Evolutionary conservation across 2,888 invertebrate genomes (phyloP), one percentile per base, ranked within the genome.

Genomic region (Polietes domitor): DNA sequence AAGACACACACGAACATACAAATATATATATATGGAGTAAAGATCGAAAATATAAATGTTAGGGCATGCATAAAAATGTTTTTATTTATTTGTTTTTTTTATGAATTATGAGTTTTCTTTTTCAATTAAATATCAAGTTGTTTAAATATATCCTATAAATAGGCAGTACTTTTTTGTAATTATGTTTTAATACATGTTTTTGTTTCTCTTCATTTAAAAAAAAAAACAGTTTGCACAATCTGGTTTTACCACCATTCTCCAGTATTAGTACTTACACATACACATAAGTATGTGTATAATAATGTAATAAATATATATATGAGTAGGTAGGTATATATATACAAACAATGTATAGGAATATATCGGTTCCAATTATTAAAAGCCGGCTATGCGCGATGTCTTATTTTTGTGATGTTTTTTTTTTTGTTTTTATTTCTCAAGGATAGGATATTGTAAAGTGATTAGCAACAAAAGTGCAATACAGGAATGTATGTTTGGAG

Each of bases 101-200:
- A 58, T 26, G 58, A 26, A 15, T 58, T 10, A 58, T 81, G 47
- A 63, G 41, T 68, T 75, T 71, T 43, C 24, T 68, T 21, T 7
- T 70, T 70, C 28, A 28, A 41, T 68, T n/a, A 15, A 58, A 58
- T 58, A 58, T 26, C 58, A 47, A 47, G 58, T 24, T 50, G 50
- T 47, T 58, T 19, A 55, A 65, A 63, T 63, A 65, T 15, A 32
- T 81, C 43, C 37, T 72, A 65, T 58, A 77, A 75, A 47, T 63
- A 73, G 77, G 58, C 73, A 73, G 77, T 71, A 41, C 21, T 32
- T 61, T 28, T 63, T 68, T 58, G 24, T 50, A 53, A 53, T 58
- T 24, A 53, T 19, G 24, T 58, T 58, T 47, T 58, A 24, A 37
- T 37, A 37, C 37, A 37, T 37, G 37, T 37, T 12, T 12, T 3